Evolutionary conservation across 2,113 vertebrate genomes (phyloP).

Genomic region (Nothobranchius kuhntae): DNA sequence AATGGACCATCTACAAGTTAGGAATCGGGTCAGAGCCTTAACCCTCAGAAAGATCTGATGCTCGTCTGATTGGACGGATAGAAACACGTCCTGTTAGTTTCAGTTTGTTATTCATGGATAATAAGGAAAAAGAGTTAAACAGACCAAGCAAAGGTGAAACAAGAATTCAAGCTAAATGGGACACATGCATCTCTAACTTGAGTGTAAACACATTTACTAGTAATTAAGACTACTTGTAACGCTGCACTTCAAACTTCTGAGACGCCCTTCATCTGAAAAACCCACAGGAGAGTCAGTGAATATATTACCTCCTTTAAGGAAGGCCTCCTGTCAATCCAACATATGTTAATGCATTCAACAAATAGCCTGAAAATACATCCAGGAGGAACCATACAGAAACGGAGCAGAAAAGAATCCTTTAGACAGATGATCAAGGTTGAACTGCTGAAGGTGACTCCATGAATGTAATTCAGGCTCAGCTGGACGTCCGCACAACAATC

Average conservation of each 20-base stretch:
- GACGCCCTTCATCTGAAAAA: not conserved
- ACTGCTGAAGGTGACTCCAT: not conserved
- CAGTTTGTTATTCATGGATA: not conserved
- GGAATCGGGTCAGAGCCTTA: not conserved
- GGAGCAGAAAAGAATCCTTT: not conserved
- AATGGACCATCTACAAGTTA: not conserved
- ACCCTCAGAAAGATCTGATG: not conserved
- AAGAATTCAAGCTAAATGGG: not conserved
- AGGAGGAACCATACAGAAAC: not conserved
- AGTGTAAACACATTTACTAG: no score
- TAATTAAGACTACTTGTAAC: no score
- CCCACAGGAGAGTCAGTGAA: not conserved
- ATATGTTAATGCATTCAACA: constrained; percentile 10
- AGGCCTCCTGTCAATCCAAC: constrained; percentile 6
- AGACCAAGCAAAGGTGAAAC: not conserved
- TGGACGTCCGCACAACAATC: constrained; percentile 1
- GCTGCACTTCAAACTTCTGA: not conserved
- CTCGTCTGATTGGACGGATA: not conserved
- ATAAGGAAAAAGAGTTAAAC: not conserved
- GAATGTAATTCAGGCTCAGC: not conserved
- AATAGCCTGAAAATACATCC: not conserved
- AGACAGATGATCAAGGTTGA: not conserved
- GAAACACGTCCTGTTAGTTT: not conserved
- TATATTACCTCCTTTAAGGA: not conserved
- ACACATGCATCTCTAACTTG: no score